These are phyloP conservation scores for Leptonema lineaticorne DNA, from an alignment of 1,140 invertebrate species.

Conservation along the genomic window DNA sequence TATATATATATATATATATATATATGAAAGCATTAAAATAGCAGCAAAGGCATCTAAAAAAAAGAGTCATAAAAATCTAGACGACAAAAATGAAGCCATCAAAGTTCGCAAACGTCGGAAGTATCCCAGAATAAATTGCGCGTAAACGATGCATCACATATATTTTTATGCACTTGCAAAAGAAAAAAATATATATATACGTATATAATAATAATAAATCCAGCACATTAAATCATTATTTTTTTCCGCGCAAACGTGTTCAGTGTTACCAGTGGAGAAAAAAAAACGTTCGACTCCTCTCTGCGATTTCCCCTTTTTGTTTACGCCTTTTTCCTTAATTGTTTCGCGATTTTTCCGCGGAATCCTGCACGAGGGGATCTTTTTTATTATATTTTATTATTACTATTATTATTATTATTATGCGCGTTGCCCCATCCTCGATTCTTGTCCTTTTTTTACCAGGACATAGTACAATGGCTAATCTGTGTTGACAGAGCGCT, in stretches of 20 bases:
- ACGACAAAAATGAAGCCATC: slow-evolving; percentile 17
- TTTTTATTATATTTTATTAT: background rate
- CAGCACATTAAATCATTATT: background rate
- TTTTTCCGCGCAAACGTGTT: background rate
- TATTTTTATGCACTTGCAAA: slow-evolving; percentile 3
- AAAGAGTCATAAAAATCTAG: slow-evolving; percentile 11
- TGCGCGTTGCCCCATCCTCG: no score
- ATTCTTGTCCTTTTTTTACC: background rate
- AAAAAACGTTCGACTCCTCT: background rate
- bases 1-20: background rate
- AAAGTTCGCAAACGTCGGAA: slow-evolving; percentile 24
- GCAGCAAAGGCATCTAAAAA: background rate
- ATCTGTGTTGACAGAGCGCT: slow-evolving; percentile 42
- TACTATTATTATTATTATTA: no score
- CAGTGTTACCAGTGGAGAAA: background rate
- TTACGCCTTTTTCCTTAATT: slow-evolving; percentile 43
- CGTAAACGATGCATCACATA: slow-evolving; percentile 31
- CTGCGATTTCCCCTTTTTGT: slow-evolving; percentile 38
- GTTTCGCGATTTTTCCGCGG: slow-evolving; percentile 39
- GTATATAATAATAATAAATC: background rate
- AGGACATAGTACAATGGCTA: slow-evolving; percentile 36
- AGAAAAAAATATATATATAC: background rate
- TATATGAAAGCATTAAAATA: background rate
- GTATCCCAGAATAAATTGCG: slow-evolving; percentile 37
- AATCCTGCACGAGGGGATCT: slow-evolving; percentile 4